Conservation (phyloP, 2,888 invertebrate species). For the Craniophora ligustri region DNA sequence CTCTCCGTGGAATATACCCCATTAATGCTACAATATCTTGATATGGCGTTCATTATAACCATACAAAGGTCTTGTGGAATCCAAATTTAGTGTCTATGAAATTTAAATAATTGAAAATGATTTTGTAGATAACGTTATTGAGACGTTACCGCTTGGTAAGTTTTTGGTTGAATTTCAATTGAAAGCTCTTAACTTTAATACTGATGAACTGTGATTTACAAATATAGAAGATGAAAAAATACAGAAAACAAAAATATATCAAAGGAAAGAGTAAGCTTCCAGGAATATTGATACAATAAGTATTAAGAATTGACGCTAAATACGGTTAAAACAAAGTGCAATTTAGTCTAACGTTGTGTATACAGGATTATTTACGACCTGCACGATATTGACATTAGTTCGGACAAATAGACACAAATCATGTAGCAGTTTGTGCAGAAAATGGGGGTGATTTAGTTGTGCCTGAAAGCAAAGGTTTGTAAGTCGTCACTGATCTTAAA, state of each 20-base stretch:
- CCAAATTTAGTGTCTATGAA: slow-evolving; percentile 50
- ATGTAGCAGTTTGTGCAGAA: slow-evolving; percentile 27
- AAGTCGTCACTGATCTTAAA: slow-evolving; percentile 14
- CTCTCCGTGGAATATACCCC: slow-evolving; percentile 34
- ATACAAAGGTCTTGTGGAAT: slow-evolving; percentile 45
- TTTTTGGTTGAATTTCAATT: too few species aligned
- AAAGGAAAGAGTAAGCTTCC: background rate
- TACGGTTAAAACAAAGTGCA: slow-evolving; percentile 28
- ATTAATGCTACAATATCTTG: slow-evolving; percentile 44
- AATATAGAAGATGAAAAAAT: too few species aligned
- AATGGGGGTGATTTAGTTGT: slow-evolving; percentile 30
- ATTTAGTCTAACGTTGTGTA: slow-evolving; percentile 23
- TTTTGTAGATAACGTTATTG: slow-evolving; percentile 45
- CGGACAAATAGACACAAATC: slow-evolving; percentile 44
- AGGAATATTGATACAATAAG: background rate
- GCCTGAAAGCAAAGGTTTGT: slow-evolving; percentile 15
- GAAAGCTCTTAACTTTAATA: too few species aligned
- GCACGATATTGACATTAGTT: slow-evolving; percentile 45
- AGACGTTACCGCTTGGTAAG: slow-evolving; percentile 33
- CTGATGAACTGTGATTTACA: too few species aligned
- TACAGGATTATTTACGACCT: slow-evolving; percentile 26
- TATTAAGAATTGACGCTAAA: slow-evolving; percentile 18
- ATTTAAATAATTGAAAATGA: slow-evolving; percentile 54
- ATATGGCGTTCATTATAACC: slow-evolving; percentile 38
- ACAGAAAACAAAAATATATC: too few species aligned